Conservation (phyloP, 2,113 vertebrate species). For the Neotoma lepida region DNA sequence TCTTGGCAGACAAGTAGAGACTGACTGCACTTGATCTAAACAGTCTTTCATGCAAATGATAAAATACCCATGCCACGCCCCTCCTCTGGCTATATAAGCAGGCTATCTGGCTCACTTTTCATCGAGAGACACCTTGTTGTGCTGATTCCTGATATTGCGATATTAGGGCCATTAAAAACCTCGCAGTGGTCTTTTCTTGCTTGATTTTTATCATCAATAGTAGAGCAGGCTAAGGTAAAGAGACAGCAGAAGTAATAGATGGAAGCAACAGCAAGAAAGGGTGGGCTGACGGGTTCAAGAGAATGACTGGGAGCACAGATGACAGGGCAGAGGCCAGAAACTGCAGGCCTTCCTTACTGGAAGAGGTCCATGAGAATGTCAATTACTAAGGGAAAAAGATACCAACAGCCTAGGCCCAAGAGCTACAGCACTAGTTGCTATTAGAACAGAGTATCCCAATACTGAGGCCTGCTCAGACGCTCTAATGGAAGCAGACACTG, state of each 20-base stretch:
- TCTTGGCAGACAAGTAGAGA: neutral
- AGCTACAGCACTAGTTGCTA: too few relatives aligned
- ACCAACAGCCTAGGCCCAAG: neutral
- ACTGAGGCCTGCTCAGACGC: neutral
- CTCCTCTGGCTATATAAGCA: neutral
- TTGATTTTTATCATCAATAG: neutral
- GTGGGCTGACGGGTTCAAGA: too few relatives aligned
- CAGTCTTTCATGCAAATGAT: neutral
- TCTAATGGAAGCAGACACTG: neutral
- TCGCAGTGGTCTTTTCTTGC: neutral
- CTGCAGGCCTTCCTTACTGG: too few relatives aligned
- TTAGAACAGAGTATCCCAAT: neutral
- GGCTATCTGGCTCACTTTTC: neutral
- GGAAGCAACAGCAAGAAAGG: neutral
- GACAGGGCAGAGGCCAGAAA: neutral
- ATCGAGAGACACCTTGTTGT: neutral
- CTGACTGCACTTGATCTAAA: neutral
- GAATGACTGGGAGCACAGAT: neutral
- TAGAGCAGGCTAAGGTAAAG: neutral
- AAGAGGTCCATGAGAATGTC: neutral
- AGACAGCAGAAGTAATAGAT: neutral
- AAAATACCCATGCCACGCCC: neutral
- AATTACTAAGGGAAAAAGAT: neutral
- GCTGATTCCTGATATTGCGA: too few relatives aligned
- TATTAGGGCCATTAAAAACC: neutral